Conservation (phyloP, 2,888 invertebrate genomes). For the Lasioglossum malachurum region DNA sequence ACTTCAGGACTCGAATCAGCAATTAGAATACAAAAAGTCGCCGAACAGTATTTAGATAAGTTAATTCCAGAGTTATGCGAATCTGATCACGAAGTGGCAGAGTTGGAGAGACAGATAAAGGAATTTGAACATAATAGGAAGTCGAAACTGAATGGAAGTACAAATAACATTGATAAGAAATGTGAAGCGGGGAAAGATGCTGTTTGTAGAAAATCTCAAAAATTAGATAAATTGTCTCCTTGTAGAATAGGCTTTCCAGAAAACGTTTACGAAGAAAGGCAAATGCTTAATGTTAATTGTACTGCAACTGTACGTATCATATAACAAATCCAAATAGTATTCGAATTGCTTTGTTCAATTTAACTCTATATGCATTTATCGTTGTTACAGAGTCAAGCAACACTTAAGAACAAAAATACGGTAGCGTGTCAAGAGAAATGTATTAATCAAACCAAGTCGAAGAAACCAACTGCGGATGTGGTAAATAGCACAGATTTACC, state of each 20-base stretch:
- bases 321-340: neutral
- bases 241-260: conserved; percentile 15
- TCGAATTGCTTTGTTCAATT: neutral
- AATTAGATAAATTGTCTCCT: conserved; percentile 8
- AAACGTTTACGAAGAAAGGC: conserved; percentile 18
- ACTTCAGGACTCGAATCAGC: conserved; percentile 71
- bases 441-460: conserved; percentile 41
- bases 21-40: conserved; percentile 74
- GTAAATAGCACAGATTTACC: conserved; percentile 14
- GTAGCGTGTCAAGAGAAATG: conserved; percentile 31
- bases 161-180: conserved; percentile 13
- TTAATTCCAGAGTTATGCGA: conserved; percentile 79
- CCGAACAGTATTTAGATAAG: conserved; percentile 72
- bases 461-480: conserved; percentile 14
- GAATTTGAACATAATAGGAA: conserved; percentile 61
- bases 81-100: conserved; percentile 82
- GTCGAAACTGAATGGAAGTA: conserved; percentile 50
- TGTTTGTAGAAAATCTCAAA: conserved; percentile 20
- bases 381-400: conserved; percentile 38
- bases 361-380: neutral
- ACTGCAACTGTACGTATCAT: conserved; percentile 38
- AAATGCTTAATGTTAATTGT: conserved; percentile 24
- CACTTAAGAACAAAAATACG: conserved; percentile 32
- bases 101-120: conserved; percentile 73
- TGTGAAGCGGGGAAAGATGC: conserved; percentile 20